Evolutionary conservation across 2,113 vertebrate species (phyloP), one percentile per base, ranked within the genome.

Genomic region (Silurus asotus): DNA sequence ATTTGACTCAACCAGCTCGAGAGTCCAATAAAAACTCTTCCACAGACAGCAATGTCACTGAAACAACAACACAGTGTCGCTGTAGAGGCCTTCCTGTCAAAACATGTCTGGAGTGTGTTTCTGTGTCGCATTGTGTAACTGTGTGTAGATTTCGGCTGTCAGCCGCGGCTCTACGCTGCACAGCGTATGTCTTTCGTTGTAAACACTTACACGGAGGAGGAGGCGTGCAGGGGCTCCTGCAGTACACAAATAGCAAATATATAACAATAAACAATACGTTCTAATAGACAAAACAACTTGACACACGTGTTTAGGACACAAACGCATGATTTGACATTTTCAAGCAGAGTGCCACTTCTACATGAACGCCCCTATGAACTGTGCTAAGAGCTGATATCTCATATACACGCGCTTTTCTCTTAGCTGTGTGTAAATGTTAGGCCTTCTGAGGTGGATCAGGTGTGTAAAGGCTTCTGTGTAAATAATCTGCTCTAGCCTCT

Each of bases 361-460:
- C 45, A 74, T 14, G 23, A 23, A 37, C 37, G 37, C 37, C 3
- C 37, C 37, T 37, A 37, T 51, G 19, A 23, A 49, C 1, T 23
- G 17, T 72, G 37, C 37, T 72, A 48, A 48, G 0, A 49, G 8
- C 48, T 75, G 48, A 37, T 37, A 37, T 37, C 37, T 37, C 37
- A 37, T 3, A 48, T 37, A 72, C 37, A 45, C 49, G 53, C 77
- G 20, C 8, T 17, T 65, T 64, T 25, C 20, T 67, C 6, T 65
- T 14, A 59, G 25, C 56, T 79, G 45, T 67, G 49, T 69, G 62
- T 69, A 82, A 82, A 82, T 82, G 64, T 65, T 69, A 82, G 58
- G 20, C n/a, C 79, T 48, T 81, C 61, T 64, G 59, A 51, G 49
- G 28, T 67, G 81, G 61, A 53, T 67, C 62, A 82, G 81, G 81